These are phyloP conservation scores for Samia ricini DNA, from an alignment of 1,140 invertebrate genomes.

Conservation along the genomic window DNA sequence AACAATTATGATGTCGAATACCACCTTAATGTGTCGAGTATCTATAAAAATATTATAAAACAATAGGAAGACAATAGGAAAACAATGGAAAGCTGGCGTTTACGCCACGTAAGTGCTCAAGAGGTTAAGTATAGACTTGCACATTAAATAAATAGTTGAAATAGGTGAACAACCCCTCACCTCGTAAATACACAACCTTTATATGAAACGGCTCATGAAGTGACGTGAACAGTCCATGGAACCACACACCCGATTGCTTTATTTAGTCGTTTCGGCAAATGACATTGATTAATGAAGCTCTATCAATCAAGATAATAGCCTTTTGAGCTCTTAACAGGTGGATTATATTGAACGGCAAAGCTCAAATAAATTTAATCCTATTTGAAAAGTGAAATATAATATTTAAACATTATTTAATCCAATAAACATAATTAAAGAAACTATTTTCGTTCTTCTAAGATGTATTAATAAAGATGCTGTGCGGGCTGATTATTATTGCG, in stretches of 20 bases:
- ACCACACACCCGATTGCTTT: constrained; percentile 26
- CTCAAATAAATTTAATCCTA: background rate
- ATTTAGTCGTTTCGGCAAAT: constrained; percentile 43
- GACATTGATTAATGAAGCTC: constrained; percentile 54
- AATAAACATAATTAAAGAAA: too few relatives aligned
- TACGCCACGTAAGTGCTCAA: too few relatives aligned
- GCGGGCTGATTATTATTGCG: too few relatives aligned
- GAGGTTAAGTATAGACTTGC: background rate
- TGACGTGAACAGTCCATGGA: constrained; percentile 19
- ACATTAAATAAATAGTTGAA: constrained; percentile 6
- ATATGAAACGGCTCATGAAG: constrained; percentile 39
- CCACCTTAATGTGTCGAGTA: too few relatives aligned
- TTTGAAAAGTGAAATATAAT: background rate
- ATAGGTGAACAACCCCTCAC: background rate
- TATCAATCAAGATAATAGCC: constrained; percentile 47
- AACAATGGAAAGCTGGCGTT: too few relatives aligned
- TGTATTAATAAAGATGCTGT: too few relatives aligned
- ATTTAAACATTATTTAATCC: too few relatives aligned
- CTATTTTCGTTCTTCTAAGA: too few relatives aligned
- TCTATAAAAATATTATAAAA: too few relatives aligned
- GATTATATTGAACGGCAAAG: constrained; percentile 9
- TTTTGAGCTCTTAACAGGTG: constrained; percentile 38
- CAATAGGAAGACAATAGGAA: too few relatives aligned
- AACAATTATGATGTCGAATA: too few relatives aligned
- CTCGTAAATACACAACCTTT: constrained; percentile 26